Evolutionary conservation across 2,797 vertebrate genomes (phyloP).

Genomic region (Gymnothorax reevesii): DNA sequence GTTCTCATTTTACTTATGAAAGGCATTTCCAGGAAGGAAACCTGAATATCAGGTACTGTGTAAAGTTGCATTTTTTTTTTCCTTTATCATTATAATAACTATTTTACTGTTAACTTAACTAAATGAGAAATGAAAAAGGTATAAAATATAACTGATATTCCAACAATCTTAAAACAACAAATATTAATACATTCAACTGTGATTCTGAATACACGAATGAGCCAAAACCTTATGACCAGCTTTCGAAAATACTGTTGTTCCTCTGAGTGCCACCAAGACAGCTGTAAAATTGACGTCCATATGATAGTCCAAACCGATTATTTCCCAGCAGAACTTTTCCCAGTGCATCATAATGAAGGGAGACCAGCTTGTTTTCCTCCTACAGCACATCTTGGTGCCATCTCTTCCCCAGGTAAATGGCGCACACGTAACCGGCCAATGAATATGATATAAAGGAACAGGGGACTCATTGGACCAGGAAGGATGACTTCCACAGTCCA

Average conservation of each 20-base stretch:
- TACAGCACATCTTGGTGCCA: too few relatives aligned
- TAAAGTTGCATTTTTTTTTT: neutral
- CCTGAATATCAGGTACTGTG: conserved; percentile 8
- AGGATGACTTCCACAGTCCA: too few relatives aligned
- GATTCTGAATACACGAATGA: neutral
- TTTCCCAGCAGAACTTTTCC: too few relatives aligned
- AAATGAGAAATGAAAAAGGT: neutral
- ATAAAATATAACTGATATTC: neutral
- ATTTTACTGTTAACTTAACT: neutral
- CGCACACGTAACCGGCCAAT: too few relatives aligned
- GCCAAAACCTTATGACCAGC: neutral
- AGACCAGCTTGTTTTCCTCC: too few relatives aligned
- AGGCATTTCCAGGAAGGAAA: neutral
- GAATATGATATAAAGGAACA: too few relatives aligned
- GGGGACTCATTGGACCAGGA: too few relatives aligned
- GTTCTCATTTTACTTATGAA: neutral
- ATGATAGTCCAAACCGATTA: too few relatives aligned
- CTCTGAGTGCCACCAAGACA: too few relatives aligned
- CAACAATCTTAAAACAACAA: neutral
- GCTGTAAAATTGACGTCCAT: too few relatives aligned
- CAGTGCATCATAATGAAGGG: too few relatives aligned
- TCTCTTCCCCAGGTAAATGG: too few relatives aligned
- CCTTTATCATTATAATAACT: neutral
- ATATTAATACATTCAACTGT: neutral
- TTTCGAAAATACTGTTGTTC: neutral